Conservation (phyloP, 2,888 invertebrate species). For the Torymus tubicola region DNA sequence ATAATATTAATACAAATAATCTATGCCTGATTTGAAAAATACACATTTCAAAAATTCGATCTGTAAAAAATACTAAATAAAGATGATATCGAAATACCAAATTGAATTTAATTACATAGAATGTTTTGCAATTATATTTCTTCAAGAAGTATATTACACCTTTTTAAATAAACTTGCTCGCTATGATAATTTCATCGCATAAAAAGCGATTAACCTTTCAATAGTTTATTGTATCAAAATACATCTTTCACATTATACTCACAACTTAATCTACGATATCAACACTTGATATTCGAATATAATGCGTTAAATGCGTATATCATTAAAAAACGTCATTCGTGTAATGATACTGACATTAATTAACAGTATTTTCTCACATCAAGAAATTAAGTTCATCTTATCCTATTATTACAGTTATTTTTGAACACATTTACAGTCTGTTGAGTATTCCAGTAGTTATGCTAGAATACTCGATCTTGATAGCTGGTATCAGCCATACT, state of each 20-base stretch:
- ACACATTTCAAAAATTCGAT: too few relatives aligned
- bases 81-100: too few relatives aligned
- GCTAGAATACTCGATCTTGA: constrained; percentile 90
- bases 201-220: background rate
- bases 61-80: too few relatives aligned
- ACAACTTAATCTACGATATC: constrained; percentile 36
- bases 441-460: constrained; percentile 51
- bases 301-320: background rate
- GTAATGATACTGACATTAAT: constrained; percentile 8
- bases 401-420: constrained; percentile 41
- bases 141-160: too few relatives aligned
- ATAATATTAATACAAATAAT: too few relatives aligned
- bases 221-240: constrained; percentile 49
- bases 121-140: too few relatives aligned
- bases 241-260: constrained; percentile 9
- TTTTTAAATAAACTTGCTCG: too few relatives aligned
- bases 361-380: constrained; percentile 27
- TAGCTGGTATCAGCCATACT: constrained; percentile 88
- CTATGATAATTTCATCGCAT: too few relatives aligned
- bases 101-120: too few relatives aligned
- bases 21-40: too few relatives aligned
- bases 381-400: constrained; percentile 23
- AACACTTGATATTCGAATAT: constrained; percentile 8
- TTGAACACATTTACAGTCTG: constrained; percentile 42
- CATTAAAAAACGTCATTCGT: background rate